Conservation (phyloP, 2,113 vertebrate genomes). For the Ptilorrhoa leucosticta region DNA sequence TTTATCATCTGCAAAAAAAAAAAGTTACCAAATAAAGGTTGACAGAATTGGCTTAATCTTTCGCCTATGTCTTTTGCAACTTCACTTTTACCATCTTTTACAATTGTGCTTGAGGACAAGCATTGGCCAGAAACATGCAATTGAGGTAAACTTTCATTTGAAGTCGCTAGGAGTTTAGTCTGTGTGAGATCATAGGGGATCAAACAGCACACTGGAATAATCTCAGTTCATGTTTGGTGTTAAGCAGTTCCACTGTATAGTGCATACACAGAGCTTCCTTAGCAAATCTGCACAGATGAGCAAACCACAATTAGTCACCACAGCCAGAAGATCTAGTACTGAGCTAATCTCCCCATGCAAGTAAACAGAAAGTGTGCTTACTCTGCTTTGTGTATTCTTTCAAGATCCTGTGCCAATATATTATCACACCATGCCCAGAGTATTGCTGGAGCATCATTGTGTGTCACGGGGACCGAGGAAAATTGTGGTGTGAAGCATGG, state of each 20-base stretch:
- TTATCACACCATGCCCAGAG: background rate
- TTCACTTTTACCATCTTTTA: background rate
- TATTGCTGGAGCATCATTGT: background rate
- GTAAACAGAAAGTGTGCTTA: background rate
- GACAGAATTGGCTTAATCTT: background rate
- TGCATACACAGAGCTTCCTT: background rate
- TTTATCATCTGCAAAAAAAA: background rate
- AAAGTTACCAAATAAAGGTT: background rate
- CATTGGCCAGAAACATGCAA: fast-evolving
- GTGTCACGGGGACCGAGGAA: background rate
- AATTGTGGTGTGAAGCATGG: background rate
- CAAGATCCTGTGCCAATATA: background rate
- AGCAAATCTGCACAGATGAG: background rate
- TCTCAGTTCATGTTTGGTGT: background rate
- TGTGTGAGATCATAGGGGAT: background rate
- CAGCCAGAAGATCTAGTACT: background rate
- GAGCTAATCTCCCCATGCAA: background rate
- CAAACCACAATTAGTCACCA: background rate
- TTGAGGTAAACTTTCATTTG: background rate
- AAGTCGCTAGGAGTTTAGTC: background rate
- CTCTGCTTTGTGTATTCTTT: background rate
- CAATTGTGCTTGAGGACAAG: background rate
- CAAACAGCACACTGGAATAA: background rate
- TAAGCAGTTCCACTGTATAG: background rate
- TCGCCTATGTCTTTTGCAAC: background rate